phyloP scores from a whole-genome alignment of 2,113 vertebrate species.

The Heliornis fulica region DNA sequence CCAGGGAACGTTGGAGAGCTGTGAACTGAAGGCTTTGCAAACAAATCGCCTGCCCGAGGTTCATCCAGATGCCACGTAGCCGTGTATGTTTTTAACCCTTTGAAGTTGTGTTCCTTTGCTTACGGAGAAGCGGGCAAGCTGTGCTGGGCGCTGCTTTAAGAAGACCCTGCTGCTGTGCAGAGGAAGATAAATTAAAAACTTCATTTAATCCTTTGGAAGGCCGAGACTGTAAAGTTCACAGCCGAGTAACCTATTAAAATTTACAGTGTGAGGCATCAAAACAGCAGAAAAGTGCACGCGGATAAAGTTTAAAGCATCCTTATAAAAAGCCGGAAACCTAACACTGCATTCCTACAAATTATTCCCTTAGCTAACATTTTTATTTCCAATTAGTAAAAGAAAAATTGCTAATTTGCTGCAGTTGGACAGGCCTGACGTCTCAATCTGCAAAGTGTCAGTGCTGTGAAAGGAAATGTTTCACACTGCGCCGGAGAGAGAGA shows the following conservation, averaged over 20 bases:
- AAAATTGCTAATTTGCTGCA: slow-evolving; percentile 93
- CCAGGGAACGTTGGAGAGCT: not conserved
- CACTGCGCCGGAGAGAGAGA: slow-evolving; percentile 76
- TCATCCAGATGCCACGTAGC: slow-evolving; percentile 35
- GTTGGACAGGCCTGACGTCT: slow-evolving; percentile 89
- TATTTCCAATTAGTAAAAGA: slow-evolving; percentile 95
- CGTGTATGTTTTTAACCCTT: not conserved
- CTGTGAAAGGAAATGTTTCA: slow-evolving; percentile 88
- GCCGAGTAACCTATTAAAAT: slow-evolving; percentile 45
- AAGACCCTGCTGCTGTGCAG: not conserved
- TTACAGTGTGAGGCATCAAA: slow-evolving; percentile 38
- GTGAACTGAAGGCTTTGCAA: slow-evolving; percentile 22
- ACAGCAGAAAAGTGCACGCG: slow-evolving; percentile 30
- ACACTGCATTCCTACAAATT: slow-evolving; percentile 74
- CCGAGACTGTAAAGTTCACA: slow-evolving; percentile 56
- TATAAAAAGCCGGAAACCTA: slow-evolving; percentile 59
- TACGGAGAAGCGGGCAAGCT: not conserved
- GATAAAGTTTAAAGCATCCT: slow-evolving; percentile 49
- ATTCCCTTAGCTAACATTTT: slow-evolving; percentile 87
- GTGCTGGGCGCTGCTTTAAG: not conserved
- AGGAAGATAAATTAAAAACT: slow-evolving; percentile 42
- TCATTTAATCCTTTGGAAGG: slow-evolving; percentile 37
- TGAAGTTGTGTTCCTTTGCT: not conserved
- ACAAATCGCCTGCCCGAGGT: not conserved
- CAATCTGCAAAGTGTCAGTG: slow-evolving; percentile 93